Conservation (phyloP, 2,797 vertebrate species). For the Myotis myotis region DNA sequence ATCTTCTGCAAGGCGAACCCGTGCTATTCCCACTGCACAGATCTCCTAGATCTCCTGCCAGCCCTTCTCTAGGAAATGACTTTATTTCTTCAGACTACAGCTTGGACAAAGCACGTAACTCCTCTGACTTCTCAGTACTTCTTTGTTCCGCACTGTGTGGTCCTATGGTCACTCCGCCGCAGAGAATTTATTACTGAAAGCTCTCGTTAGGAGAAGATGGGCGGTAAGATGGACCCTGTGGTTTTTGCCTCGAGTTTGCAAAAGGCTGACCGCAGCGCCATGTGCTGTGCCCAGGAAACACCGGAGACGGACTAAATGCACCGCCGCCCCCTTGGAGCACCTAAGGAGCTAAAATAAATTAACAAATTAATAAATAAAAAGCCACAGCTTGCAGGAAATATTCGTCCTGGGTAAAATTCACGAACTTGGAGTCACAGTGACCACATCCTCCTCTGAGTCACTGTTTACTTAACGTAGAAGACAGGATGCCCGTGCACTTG, state of each 20-base stretch:
- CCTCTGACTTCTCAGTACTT: neutral
- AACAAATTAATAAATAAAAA: slow-evolving; percentile 45
- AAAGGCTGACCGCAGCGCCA: neutral
- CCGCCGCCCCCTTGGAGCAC: too few species aligned
- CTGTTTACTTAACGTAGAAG: slow-evolving; percentile 43
- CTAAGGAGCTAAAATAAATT: slow-evolving; percentile 21
- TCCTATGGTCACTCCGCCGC: neutral
- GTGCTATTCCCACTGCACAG: too few species aligned
- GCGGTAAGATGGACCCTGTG: slow-evolving; percentile 35
- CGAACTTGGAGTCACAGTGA: slow-evolving; percentile 9
- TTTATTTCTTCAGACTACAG: slow-evolving; percentile 13
- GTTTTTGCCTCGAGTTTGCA: slow-evolving; percentile 44
- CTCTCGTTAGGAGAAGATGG: slow-evolving; percentile 11
- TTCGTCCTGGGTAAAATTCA: neutral
- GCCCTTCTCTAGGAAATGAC: neutral
- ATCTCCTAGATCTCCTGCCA: neutral
- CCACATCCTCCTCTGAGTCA: slow-evolving; percentile 55
- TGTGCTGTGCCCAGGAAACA: slow-evolving; percentile 59
- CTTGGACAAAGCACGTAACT: neutral
- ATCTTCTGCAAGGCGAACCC: too few species aligned
- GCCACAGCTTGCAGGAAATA: neutral
- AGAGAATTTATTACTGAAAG: slow-evolving; percentile 44
- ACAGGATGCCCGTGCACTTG: slow-evolving; percentile 60
- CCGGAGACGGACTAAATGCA: slow-evolving; percentile 54
- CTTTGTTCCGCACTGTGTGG: neutral